These are phyloP conservation scores for Melanotaenia maccullochi DNA, from an alignment of 2,797 vertebrate genomes.

Conservation along the genomic window DNA sequence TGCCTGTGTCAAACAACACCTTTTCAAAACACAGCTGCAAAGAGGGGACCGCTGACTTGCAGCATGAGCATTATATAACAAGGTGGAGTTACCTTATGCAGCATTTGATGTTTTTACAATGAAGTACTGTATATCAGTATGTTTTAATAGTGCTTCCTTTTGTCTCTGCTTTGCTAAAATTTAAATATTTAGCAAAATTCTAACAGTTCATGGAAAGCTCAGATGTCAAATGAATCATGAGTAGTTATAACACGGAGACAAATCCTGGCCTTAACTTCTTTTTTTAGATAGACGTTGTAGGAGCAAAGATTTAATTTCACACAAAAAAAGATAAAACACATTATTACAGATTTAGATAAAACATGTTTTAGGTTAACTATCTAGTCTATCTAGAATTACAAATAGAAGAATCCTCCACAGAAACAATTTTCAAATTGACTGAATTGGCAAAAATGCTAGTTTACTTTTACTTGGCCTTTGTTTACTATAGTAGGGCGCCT, in stretches of 20 bases:
- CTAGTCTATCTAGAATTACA: background rate
- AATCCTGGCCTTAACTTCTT: background rate
- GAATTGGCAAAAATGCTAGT: background rate
- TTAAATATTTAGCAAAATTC: background rate
- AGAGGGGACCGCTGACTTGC: constrained; percentile 37
- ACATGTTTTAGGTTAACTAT: background rate
- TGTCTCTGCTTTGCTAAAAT: background rate
- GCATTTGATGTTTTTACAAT: background rate
- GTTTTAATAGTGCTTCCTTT: background rate
- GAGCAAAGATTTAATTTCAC: background rate
- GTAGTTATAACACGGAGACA: background rate
- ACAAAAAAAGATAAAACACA: background rate
- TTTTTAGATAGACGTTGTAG: background rate
- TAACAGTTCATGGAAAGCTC: background rate
- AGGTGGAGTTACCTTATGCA: background rate
- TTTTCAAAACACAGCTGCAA: constrained; percentile 77
- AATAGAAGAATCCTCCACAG: too few relatives aligned
- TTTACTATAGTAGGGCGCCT: background rate
- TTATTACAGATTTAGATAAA: background rate
- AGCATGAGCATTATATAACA: constrained; percentile 23
- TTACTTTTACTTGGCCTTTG: background rate
- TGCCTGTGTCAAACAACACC: constrained; percentile 66
- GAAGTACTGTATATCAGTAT: background rate
- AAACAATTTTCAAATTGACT: too few relatives aligned
- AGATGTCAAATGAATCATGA: background rate